Percentiles rank a stretch among this genome's conserved stretches.
These are phyloP conservation scores for Cetonia aurata DNA, from an alignment of 2,888 invertebrate genomes.

Conservation along the genomic window DNA sequence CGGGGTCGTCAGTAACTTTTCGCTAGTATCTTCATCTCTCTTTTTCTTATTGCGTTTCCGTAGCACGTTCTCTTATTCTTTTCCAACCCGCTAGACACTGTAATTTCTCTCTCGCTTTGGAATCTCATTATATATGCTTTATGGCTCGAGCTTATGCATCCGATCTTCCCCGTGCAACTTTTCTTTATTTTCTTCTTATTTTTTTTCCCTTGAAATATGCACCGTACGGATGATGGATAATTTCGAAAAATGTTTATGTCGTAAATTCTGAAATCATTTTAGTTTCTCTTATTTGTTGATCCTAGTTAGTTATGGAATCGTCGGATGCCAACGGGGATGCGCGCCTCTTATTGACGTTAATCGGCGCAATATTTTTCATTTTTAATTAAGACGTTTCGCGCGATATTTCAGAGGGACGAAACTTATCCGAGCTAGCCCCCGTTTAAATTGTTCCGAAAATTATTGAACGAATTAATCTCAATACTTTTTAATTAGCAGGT, in stretches of 20 bases:
- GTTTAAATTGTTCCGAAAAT: too few species aligned
- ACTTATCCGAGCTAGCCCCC: too few species aligned
- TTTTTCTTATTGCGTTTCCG: not conserved
- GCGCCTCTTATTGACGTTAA: too few species aligned
- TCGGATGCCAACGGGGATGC: too few species aligned
- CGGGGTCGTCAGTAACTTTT: too few species aligned
- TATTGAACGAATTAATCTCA: too few species aligned
- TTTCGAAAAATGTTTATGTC: slow-evolving; percentile 36
- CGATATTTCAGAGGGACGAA: too few species aligned
- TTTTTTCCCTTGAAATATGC: slow-evolving; percentile 40
- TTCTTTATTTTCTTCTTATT: slow-evolving; percentile 37
- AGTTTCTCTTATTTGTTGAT: not conserved
- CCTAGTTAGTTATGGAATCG: not conserved
- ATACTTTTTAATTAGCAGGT: too few species aligned
- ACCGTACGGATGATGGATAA: slow-evolving; percentile 40
- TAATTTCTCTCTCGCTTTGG: slow-evolving; percentile 29
- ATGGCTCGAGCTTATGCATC: slow-evolving; percentile 38
- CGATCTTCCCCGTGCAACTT: slow-evolving; percentile 8
- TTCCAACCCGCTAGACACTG: slow-evolving; percentile 3
- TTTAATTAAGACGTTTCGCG: too few species aligned
- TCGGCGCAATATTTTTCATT: too few species aligned
- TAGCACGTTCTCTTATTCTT: not conserved
- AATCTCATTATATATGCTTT: slow-evolving; percentile 41
- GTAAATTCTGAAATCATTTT: slow-evolving; percentile 25
- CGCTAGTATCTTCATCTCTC: not conserved